Conservation (phyloP, 2,888 invertebrate genomes). For the Agriopis aurantiaria region DNA sequence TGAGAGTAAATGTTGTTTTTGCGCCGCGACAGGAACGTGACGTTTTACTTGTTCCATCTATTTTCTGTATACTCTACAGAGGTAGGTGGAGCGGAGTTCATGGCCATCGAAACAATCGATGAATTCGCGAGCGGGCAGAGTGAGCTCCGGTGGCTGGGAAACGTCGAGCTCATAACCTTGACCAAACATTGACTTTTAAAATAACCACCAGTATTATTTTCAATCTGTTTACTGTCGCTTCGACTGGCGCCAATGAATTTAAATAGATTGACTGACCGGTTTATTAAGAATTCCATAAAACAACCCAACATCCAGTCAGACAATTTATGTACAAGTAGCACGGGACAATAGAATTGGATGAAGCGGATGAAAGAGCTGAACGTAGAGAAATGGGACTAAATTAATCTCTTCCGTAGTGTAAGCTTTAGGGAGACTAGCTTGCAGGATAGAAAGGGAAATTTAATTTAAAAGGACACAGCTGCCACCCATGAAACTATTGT, state of each 20-base stretch:
- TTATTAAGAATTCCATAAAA: constrained; percentile 23
- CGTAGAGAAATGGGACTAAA: constrained; percentile 46
- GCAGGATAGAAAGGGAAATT: constrained; percentile 45
- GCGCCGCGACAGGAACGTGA: constrained; percentile 53
- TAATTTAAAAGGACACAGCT: constrained; percentile 46
- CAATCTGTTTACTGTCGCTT: constrained; percentile 32
- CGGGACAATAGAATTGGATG: constrained; percentile 41
- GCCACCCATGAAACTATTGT: constrained; percentile 30
- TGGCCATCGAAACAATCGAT: constrained; percentile 80
- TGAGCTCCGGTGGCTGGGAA: constrained; percentile 54
- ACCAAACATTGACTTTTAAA: constrained; percentile 52
- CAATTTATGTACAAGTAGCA: constrained; percentile 41
- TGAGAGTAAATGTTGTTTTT: constrained; percentile 50
- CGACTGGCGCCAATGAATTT: constrained; percentile 37
- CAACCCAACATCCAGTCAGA: constrained; percentile 31
- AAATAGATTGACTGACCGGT: constrained; percentile 28
- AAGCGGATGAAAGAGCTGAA: constrained; percentile 44
- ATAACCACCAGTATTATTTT: constrained; percentile 38
- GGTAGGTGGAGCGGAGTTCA: constrained; percentile 71
- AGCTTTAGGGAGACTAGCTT: constrained; percentile 48
- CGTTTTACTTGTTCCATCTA: constrained; percentile 57
- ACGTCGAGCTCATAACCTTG: constrained; percentile 54
- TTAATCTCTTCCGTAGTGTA: constrained; percentile 52
- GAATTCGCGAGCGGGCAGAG: constrained; percentile 43
- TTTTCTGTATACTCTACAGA: constrained; percentile 57